Evolutionary conservation across 92 coral and sea anemone genomes (phyloP), one percentile per base, ranked within the genome.

Genomic region (Meandrina meandrites): DNA sequence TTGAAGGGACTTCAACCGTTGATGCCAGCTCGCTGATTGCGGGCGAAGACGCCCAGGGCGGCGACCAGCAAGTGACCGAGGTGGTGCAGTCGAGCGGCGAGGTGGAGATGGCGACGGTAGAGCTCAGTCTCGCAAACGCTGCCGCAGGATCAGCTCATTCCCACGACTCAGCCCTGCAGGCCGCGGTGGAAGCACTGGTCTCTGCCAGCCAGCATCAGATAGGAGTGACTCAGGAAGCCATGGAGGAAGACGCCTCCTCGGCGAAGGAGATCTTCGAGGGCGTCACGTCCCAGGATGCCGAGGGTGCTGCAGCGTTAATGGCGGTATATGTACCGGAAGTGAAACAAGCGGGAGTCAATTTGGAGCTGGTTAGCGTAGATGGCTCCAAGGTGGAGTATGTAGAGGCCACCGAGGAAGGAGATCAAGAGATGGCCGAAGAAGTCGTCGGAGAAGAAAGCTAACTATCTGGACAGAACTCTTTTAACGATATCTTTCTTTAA

Each of bases 151-250:
- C 87, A 57, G 80, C 72, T 37, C 87, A 74, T 48, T 90, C 98
- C 12, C 96, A 90, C 47, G 98, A 93, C 56, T 93, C 98, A 36
- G 98, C 98, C 19, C 85, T 94, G 73, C 98, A 94, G 86, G 98
- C 98, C 5, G 98, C 98, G 1, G 98, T 94, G 66, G 98, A 94
- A 79, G 98, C 98, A 16, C 81, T 94, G 84, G 98, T 94, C 42
- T 94, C 98, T 9, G 98, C 98, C 79, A 94, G 98, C 67, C 98
- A 94, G 85, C 98, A 94, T 54, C 98, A 94, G 89, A 89, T 93
- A 35, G 92, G 91, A 28, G 91, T 87, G 58, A 85, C 89, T 31
- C 95, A 90, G 69, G 95, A 90, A 66, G 88, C 94, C 53, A 94
- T 94, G 45, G 98, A 91, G 75, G 94, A 85, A 66, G 95, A 93